phyloP scores from a whole-genome alignment of 2,888 invertebrate species.

The Callyntrura guangdongensis region DNA sequence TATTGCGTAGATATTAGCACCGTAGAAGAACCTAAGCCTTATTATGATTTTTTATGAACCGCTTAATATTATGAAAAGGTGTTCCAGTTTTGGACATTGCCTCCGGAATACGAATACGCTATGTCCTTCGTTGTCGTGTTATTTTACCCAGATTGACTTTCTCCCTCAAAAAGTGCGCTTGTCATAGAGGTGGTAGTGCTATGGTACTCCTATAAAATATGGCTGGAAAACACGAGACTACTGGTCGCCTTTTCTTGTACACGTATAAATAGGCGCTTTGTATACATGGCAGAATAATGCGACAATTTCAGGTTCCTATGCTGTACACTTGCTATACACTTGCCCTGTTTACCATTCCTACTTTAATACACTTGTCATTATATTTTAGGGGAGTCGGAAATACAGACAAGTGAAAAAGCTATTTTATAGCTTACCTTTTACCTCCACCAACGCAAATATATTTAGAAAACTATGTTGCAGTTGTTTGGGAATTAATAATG shows the following conservation, averaged over 20 bases:
- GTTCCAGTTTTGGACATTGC: constrained; percentile 51
- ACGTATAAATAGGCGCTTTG: neutral
- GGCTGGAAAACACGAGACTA: constrained; percentile 58
- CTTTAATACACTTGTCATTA: constrained; percentile 33
- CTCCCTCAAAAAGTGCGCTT: constrained; percentile 30
- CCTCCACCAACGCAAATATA: neutral
- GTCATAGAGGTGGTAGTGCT: neutral
- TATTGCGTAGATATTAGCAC: neutral
- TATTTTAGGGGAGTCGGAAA: constrained; percentile 45
- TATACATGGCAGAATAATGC: neutral
- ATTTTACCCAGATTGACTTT: constrained; percentile 24
- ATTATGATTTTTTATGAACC: neutral
- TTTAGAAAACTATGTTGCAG: neutral
- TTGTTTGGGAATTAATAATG: constrained; percentile 21
- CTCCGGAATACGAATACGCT: neutral
- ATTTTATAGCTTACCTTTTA: neutral
- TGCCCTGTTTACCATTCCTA: neutral
- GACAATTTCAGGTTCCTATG: neutral
- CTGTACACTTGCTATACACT: neutral
- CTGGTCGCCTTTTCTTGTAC: constrained; percentile 7
- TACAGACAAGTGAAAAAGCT: constrained; percentile 19
- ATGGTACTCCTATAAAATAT: constrained; percentile 36
- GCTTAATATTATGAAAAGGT: constrained; percentile 3
- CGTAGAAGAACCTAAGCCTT: constrained; percentile 8
- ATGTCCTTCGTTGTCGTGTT: neutral